These are phyloP conservation scores for Aphidius ervi DNA, from an alignment of 1,140 invertebrate genomes.

Conservation along the genomic window DNA sequence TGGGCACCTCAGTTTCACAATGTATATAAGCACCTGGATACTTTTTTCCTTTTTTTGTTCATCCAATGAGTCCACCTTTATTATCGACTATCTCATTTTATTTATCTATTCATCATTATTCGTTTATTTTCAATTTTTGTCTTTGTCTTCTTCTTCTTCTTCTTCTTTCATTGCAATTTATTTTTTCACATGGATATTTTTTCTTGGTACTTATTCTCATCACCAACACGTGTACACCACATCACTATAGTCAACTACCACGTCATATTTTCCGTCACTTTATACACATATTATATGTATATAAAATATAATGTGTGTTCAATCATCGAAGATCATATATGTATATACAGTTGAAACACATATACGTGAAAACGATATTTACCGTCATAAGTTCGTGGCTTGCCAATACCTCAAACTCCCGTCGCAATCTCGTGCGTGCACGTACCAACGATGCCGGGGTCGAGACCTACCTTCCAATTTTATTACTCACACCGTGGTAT, in stretches of 20 bases:
- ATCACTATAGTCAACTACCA: no score
- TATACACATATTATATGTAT: constrained; percentile 10
- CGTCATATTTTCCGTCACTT: background rate
- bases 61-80: no score
- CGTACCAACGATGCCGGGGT: constrained; percentile 14
- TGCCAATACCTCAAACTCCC: constrained; percentile 28
- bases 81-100: constrained; percentile 1
- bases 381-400: constrained; percentile 30
- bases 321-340: constrained; percentile 15
- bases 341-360: constrained; percentile 5
- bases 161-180: constrained; percentile 12
- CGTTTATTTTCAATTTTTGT: background rate
- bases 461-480: constrained; percentile 37
- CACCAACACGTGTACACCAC: background rate
- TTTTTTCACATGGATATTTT: background rate
- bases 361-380: constrained; percentile 24
- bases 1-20: constrained; percentile 38
- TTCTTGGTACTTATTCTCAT: background rate
- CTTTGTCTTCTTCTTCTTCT: background rate
- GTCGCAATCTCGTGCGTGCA: constrained; percentile 22
- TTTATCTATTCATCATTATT: constrained; percentile 18
- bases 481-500: constrained; percentile 28
- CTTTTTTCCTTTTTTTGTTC: constrained; percentile 13
- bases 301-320: background rate
- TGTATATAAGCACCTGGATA: constrained; percentile 25